phyloP scores from a whole-genome alignment of 2,797 vertebrate species.

The Phrynocephalus forsythii region DNA sequence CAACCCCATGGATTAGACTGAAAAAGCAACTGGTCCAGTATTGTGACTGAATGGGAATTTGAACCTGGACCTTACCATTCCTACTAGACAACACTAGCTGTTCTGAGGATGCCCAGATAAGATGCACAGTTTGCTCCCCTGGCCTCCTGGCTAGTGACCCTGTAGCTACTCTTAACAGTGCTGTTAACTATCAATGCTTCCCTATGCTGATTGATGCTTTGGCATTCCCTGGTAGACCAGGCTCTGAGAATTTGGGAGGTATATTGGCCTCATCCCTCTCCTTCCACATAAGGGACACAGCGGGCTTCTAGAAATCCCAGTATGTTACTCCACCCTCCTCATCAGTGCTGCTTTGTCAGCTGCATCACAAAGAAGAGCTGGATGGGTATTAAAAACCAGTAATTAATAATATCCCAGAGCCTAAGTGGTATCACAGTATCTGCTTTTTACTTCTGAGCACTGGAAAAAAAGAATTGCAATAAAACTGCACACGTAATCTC shows the following conservation, averaged over 20 bases:
- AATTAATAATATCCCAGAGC: conserved; percentile 29
- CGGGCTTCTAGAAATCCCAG: conserved; percentile 16
- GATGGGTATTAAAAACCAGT: conserved; percentile 2
- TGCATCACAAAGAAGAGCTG: conserved; percentile 16
- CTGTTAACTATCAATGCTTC: not conserved
- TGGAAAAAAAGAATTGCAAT: conserved; percentile 40
- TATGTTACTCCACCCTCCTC: conserved; percentile 5
- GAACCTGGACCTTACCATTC: not conserved
- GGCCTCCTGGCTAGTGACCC: not conserved
- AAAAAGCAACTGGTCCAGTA: too few species aligned
- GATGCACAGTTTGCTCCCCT: not conserved
- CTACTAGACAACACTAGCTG: not conserved
- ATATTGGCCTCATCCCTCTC: too few species aligned
- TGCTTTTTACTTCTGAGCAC: conserved; percentile 35
- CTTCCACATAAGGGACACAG: not conserved
- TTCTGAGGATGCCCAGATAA: not conserved
- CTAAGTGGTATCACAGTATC: conserved; percentile 58
- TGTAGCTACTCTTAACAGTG: not conserved
- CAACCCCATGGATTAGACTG: not conserved
- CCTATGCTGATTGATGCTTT: not conserved
- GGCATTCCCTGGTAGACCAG: not conserved
- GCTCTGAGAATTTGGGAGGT: not conserved
- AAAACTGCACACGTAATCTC: conserved; percentile 44
- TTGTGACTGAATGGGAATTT: not conserved
- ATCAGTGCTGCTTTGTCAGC: not conserved